Percentiles rank a stretch among this genome's conserved stretches.
Conservation (phyloP, 2,113 vertebrate genomes). For the Triplophysa siluroides region DNA sequence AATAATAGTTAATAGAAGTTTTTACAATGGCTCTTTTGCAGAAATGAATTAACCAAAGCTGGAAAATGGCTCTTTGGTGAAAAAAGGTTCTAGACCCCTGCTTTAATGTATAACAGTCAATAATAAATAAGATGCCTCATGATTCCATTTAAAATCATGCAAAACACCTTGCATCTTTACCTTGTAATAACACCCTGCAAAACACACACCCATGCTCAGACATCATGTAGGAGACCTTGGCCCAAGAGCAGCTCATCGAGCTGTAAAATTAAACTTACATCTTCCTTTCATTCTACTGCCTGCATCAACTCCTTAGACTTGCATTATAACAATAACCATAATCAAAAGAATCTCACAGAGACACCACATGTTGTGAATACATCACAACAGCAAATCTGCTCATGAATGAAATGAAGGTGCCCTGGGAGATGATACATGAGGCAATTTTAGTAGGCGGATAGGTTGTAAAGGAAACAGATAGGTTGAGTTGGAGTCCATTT, state of each 20-base stretch:
- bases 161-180: too few species aligned
- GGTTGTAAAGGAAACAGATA: conserved; percentile 6
- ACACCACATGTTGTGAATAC: conserved; percentile 53
- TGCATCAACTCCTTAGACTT: conserved; percentile 63
- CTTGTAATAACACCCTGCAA: conserved; percentile 31
- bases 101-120: too few species aligned
- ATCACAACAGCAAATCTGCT: conserved; percentile 8
- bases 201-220: conserved; percentile 5
- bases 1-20: too few species aligned
- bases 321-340: conserved; percentile 68
- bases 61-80: too few species aligned
- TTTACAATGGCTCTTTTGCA: too few species aligned
- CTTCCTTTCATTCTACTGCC: conserved; percentile 64
- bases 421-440: conserved; percentile 10
- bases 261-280: conserved; percentile 79
- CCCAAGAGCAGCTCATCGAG: conserved; percentile 64
- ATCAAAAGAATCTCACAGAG: conserved; percentile 59
- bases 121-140: too few species aligned
- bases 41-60: too few species aligned
- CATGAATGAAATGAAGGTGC: neutral
- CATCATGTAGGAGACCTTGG: conserved; percentile 3
- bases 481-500: neutral
- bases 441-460: conserved; percentile 14
- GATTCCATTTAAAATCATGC: too few species aligned
- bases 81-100: too few species aligned